Base-by-base conservation (phyloP, 1,140 invertebrate genomes). In the Bathynomus jamesi region DNA sequence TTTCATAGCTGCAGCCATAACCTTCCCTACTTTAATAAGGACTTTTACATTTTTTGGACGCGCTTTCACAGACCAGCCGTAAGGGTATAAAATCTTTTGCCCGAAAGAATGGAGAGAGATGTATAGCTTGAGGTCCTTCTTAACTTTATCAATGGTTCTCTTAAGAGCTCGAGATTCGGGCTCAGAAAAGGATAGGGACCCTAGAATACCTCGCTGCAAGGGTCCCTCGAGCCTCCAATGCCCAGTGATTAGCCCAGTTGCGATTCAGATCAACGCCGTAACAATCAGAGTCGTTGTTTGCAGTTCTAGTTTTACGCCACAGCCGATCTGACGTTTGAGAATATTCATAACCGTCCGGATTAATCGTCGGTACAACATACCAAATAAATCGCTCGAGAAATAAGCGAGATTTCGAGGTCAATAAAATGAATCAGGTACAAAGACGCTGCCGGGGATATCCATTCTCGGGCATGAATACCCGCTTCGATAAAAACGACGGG, bases 31-130 rank as follows among this genome's bases (percentile, higher is more conserved):
- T 17, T 32, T 63, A 10, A 46, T 27, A 2, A 67, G 62, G 2
- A 10, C 17, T 5, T 31, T 40, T 40, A 7, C 29, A 21, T 21
- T 64, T 27, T 70, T 32, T 27, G 0, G 4, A 27, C 25, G 73
- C 31, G 29, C 66, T 11, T 21, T 4, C 10, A 24, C 32, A 67
- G 90, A 89, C 79, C 91, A 91, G 29, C 91, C 90, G 90, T 91
- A 94, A 0, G 92, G 92, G 71, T 91, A 88, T 3, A 95, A 83
- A 78, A 92, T 87, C 83, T 92, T 91, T 83, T 95, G 91, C 0
- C 91, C 91, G 78, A 95, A 95, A 62, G 91, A 92, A 80, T 96
- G 94, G 76, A 95, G 87, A 3, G 91, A 91, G 25, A 95, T 79
- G 74, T 92, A 95, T 5, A 89, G 87, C 78, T 89, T 87, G 0